Base-by-base conservation (phyloP, 2,113 vertebrate genomes). In the Saccopteryx leptura region DNA sequence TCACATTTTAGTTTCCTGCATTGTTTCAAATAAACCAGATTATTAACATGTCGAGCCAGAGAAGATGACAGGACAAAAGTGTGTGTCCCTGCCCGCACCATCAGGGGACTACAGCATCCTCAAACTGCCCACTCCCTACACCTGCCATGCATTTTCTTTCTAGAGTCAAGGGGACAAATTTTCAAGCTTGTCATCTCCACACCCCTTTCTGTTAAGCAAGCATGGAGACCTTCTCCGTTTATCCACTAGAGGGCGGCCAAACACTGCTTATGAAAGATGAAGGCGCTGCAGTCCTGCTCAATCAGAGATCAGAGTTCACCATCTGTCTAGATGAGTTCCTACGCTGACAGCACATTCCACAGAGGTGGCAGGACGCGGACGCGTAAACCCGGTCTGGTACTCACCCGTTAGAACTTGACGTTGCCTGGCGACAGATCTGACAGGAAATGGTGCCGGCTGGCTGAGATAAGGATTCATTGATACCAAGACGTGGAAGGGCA, bases 161-260 rank as follows among this genome's bases (percentile, higher is more conserved):
- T 1, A 28, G 56, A 56, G 21, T 26, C 52, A 9, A 28, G 33
- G 39, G 26, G 48, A 39, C 39, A 39, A 26, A 2, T 50, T 83
- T 39, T 66, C 39, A 17, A 33, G 18, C 1, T 15, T 61, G 50
- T 7, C 28, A 5, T 31, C 85, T 18, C n/a, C 52, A 33, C 0
- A 1, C 10, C n/a, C n/a, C 8, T 26, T 39, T 26, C 63, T 54
- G 28, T 23, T 69, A n/a, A 17, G 69, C 76, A 84, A 11, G n/a
- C 17, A 19, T 0, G 33, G 65, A 0, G 0, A 23, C 26, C 60
- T 26, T 63, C 86, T 21, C 31, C 48, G 23, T 2, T 56, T 10
- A 1, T 21, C 96, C 97, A 96, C 95, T 93, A 98, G 97, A 66
- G 95, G 97, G 96, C 0, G 60, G 11, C 91, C 50, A 26, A 85